Conservation (phyloP, 2,113 vertebrate genomes). For the Seriola rivoliana region DNA sequence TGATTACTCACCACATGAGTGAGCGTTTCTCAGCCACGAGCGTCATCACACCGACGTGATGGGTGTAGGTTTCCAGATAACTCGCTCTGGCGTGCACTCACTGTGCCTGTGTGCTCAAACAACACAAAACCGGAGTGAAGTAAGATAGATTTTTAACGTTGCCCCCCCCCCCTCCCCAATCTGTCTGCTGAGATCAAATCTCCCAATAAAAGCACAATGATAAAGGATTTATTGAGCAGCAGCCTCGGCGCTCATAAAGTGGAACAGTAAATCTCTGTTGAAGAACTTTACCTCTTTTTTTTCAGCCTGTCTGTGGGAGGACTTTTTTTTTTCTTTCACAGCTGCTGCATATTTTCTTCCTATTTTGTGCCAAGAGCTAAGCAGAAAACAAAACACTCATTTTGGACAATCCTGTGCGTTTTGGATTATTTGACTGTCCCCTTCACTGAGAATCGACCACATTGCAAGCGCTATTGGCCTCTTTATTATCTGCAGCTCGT, state of each 20-base stretch:
- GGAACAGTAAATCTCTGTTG: constrained; percentile 74
- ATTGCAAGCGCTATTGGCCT: constrained; percentile 11
- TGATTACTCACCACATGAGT: constrained; percentile 50
- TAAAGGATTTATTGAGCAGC: constrained; percentile 78
- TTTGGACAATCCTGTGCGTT: constrained; percentile 72
- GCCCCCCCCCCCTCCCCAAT: constrained; percentile 6
- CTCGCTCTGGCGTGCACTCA: not conserved
- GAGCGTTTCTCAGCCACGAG: constrained; percentile 23
- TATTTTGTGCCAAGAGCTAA: constrained; percentile 85
- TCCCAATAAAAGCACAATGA: constrained; percentile 66
- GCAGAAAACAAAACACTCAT: constrained; percentile 75
- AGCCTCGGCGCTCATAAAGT: constrained; percentile 64
- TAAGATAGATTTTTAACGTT: constrained; percentile 28
- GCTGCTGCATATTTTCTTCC: constrained; percentile 87
- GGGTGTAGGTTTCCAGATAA: constrained; percentile 12
- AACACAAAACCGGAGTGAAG: not conserved
- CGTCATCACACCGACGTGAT: constrained; percentile 37
- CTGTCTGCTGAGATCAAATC: constrained; percentile 66
- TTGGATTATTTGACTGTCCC: constrained; percentile 65
- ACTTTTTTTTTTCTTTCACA: constrained; percentile 85
- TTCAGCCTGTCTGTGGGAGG: constrained; percentile 69
- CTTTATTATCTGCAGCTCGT: constrained; percentile 37
- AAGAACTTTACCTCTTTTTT: constrained; percentile 77
- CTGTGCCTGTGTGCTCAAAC: constrained; percentile 1
- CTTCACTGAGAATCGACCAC: constrained; percentile 28